Evolutionary conservation across 2,797 vertebrate species (phyloP).

Genomic region (Naso thynnoides): DNA sequence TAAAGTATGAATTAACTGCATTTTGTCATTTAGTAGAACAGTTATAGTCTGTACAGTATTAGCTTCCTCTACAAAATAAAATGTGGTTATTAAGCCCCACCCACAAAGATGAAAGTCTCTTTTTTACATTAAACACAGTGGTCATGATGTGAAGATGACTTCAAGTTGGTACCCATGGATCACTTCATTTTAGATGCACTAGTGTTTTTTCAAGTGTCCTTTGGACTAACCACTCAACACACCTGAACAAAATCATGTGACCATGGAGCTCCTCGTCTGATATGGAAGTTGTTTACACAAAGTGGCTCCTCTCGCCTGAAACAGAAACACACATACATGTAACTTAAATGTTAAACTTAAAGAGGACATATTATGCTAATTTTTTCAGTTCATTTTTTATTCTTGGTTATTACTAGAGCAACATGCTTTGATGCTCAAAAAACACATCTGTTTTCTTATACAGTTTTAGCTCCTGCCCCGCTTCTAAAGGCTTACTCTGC

Average conservation of each 20-base stretch:
- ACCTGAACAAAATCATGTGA: constrained; percentile 83
- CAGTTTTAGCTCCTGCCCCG: no score
- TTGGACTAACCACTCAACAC: constrained; percentile 56
- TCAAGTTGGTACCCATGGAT: background rate
- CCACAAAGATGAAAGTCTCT: background rate
- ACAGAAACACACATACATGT: constrained; percentile 15
- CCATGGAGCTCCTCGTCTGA: constrained; percentile 78
- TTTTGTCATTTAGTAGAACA: background rate
- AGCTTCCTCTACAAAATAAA: background rate
- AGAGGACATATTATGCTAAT: no score
- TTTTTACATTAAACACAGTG: background rate
- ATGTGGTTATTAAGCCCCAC: constrained; percentile 8
- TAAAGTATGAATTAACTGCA: background rate
- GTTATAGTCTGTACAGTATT: background rate
- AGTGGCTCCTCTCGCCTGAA: constrained; percentile 72
- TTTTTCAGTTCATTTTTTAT: no score
- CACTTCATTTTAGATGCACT: background rate
- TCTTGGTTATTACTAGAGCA: background rate
- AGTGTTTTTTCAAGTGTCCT: background rate
- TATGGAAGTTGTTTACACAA: constrained; percentile 79
- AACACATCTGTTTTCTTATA: no score
- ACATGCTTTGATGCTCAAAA: no score
- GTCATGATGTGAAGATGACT: background rate
- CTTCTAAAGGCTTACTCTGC: no score
- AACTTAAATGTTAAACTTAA: background rate